Percentiles rank a stretch among this genome's conserved stretches.
Conservation (phyloP, 2,113 vertebrate species). For the Rhineura floridana region DNA sequence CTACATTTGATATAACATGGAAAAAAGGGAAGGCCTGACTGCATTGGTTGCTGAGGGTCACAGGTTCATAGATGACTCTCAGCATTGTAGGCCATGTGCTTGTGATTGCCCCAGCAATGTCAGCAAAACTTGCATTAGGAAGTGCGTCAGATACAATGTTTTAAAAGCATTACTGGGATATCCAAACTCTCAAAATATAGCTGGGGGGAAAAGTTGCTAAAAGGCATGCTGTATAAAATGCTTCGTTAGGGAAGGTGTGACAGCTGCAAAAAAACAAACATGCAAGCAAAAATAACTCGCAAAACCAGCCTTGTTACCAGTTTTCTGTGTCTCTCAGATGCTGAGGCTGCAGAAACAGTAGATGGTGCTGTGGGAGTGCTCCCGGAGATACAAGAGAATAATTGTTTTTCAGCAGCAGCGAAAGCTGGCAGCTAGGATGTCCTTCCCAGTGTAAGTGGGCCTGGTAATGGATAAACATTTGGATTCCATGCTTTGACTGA, state of each 20-base stretch:
- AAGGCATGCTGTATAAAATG: neutral
- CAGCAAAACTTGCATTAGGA: neutral
- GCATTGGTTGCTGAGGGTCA: neutral
- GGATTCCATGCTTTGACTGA: neutral
- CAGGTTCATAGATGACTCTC: neutral
- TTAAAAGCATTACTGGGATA: neutral
- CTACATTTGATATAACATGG: neutral
- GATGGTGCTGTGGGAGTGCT: slow-evolving; percentile 38
- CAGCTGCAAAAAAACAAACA: neutral
- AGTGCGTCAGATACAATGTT: neutral
- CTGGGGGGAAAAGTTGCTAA: neutral
- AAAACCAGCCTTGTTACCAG: neutral
- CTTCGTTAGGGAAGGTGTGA: neutral
- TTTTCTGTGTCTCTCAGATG: neutral
- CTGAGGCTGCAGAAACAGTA: fast-evolving
- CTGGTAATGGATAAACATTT: neutral
- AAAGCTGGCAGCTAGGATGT: neutral
- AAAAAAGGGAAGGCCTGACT: neutral
- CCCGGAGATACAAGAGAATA: neutral
- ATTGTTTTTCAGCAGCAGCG: neutral
- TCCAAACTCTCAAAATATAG: neutral
- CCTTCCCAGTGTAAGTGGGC: neutral
- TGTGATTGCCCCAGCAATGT: neutral
- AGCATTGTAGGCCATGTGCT: neutral
- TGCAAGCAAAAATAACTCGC: neutral